Evolutionary conservation across 2,888 invertebrate genomes (phyloP), one percentile per base, ranked within the genome.

Genomic region (Amiota communis): DNA sequence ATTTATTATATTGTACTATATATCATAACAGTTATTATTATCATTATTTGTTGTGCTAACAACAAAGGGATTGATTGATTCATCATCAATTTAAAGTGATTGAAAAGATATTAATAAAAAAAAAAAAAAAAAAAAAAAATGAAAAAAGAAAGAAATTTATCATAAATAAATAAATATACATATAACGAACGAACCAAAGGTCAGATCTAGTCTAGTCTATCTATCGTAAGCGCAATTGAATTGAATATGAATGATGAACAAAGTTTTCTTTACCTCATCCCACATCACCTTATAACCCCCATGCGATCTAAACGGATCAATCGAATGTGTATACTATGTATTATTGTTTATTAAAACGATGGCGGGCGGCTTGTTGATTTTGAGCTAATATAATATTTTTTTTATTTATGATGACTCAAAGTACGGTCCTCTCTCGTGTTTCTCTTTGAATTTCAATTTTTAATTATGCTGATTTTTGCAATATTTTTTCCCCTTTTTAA

Each of bases 41-140:
- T 36, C 6, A 36, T 51, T 51, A 51, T 51, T 51, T 59, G 59
- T 59, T 20, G 12, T 59, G 17, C 36, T 59, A 20, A 46, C 65
- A 47, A 48, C 65, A 2, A 36, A 1, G 12, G 36, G n/a, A n/a
- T n/a, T n/a, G n/a, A n/a, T n/a, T n/a, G n/a, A 13, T 36, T 63
- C 36, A 12, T 63, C 23, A 11, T 48, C 48, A 65, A 65, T 65
- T 65, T 65, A 65, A 65, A 65, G 65, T 65, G 65, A 65, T 65
- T 65, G 15, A 15, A 8, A 36, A n/a, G n/a, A 36, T 2, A 36
- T 36, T 36, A 36, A 36, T 36, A 2, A 36, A 36, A 36, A 2
- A 36, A 36, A 6, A 0, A 36, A 36, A 6, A 36, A 36, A 23
- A 23, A 23, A 3, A 1, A 23, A 23, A 23, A 23, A 23, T 3